Percentiles rank a stretch among this genome's conserved stretches.
Conservation (phyloP, 64 coral and sea anemone species). For the Actinia tenebrosa region DNA sequence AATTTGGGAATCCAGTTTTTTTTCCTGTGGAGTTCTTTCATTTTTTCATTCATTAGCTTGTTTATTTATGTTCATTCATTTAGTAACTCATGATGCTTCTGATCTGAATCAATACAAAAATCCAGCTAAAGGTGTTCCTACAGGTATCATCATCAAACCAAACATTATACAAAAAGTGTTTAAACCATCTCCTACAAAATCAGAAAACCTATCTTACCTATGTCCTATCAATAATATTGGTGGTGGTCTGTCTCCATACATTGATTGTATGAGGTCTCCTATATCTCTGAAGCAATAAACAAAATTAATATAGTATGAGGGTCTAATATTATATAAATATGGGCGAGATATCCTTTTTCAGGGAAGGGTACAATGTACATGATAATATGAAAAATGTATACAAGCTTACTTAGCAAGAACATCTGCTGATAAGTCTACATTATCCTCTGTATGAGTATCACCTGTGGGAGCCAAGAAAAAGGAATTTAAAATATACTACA, state of each 20-base stretch:
- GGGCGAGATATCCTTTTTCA: too few species aligned
- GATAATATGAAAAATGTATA: too few species aligned
- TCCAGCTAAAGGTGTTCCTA: too few species aligned
- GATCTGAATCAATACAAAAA: too few species aligned
- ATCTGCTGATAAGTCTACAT: slow-evolving; percentile 71
- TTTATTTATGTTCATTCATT: too few species aligned
- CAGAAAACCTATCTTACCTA: slow-evolving; percentile 51
- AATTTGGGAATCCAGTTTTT: too few species aligned
- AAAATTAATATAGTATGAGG: background rate
- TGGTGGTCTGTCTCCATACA: slow-evolving; percentile 61
- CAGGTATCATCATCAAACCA: too few species aligned
- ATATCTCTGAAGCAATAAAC: slow-evolving; percentile 62
- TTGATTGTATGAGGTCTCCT: slow-evolving; percentile 51
- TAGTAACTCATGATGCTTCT: too few species aligned
- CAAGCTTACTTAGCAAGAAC: slow-evolving; percentile 58
- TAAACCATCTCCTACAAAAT: background rate
- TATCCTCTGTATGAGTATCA: slow-evolving; percentile 73
- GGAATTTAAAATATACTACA: background rate
- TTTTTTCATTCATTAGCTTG: too few species aligned
- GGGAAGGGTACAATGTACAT: too few species aligned
- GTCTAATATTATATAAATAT: background rate
- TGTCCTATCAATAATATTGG: slow-evolving; percentile 84
- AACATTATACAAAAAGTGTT: too few species aligned
- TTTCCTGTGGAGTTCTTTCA: too few species aligned
- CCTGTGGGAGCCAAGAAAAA: slow-evolving; percentile 4